Base-by-base conservation (phyloP, 2,888 invertebrate species). In the Hyles lineata region DNA sequence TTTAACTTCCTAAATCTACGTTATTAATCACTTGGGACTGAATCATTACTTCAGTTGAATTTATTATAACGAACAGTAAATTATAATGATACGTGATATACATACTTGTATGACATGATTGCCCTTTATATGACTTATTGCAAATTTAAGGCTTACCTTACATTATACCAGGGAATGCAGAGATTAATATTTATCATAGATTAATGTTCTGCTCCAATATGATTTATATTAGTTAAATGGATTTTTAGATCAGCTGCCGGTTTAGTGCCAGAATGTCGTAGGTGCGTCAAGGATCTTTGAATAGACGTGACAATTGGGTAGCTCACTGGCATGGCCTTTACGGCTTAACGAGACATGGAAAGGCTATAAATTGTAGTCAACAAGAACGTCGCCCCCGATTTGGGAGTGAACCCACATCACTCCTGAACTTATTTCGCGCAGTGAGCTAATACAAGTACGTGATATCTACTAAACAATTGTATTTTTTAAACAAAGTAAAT, bases 61-160 rank as follows among this genome's bases (percentile, higher is more conserved):
- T 60, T 25, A 25, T 11, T 25, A n/a, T n/a, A 55, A 55, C n/a
- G 55, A 55, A 43, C n/a, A 55, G 55, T 55, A 55, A 55, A 19
- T 55, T 55, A 55, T 55, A 55, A 55, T n/a, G 55, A 55, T 55
- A 55, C 55, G 55, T n/a, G 55, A 55, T 55, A 55, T 19, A 55
- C 55, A 55, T 19, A 55, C 55, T 55, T 55, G 55, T 8, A 55
- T 55, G 55, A 55, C 55, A 55, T 55, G 55, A n/a, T 55, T 55
- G 55, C 17, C 55, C 55, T 55, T n/a, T 55, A 55, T 17, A 55
- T 55, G 55, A 55, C 19, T 55, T 55, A 55, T 55, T 55, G 55
- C 55, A 55, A 55, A n/a, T 52, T 52, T 52, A n/a, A 55, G 55
- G n/a, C n/a, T 55, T 55, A 55, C 55, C n/a, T 55, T 43, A 35